Percentiles rank a stretch among this genome's conserved stretches.
Conservation (phyloP, 30 jellyfish, hydroid and myxozoan species). For the Turritopsis dohrnii region DNA sequence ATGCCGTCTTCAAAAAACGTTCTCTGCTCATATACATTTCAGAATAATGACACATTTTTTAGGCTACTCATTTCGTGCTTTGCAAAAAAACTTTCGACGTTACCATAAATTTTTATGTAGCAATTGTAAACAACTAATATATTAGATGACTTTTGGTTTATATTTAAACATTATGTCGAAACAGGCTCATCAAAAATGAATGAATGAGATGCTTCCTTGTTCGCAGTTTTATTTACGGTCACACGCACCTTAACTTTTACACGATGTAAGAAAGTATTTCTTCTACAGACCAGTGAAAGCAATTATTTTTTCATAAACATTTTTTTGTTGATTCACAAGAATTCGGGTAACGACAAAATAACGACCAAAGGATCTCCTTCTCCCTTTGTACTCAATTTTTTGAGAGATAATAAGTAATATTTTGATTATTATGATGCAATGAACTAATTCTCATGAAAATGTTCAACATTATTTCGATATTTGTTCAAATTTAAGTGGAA, state of each 20-base stretch:
- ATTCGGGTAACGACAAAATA: background rate
- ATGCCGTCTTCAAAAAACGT: constrained; percentile 31
- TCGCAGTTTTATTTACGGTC: background rate
- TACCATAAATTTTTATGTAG: background rate
- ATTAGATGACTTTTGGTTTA: background rate
- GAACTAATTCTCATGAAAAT: background rate
- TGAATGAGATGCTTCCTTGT: background rate
- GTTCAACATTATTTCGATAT: no score
- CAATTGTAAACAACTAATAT: background rate
- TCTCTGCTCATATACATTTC: constrained; percentile 29
- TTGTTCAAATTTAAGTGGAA: background rate
- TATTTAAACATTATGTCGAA: background rate
- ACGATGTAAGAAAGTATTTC: background rate
- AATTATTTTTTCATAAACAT: background rate
- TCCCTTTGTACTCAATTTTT: background rate
- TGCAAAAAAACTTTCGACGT: constrained; percentile 1
- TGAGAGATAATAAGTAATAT: background rate
- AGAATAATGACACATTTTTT: background rate
- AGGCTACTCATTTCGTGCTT: background rate
- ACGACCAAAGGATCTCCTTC: background rate
- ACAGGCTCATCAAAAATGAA: background rate
- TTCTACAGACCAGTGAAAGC: background rate
- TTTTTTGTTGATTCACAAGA: background rate
- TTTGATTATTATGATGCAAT: background rate
- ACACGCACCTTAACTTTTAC: background rate